A percentile compares a stretch with the other conserved stretches of the same genome.
These are phyloP conservation scores for Caenorhabditis drosophilae DNA, from an alignment of 2,888 invertebrate genomes.

Conservation along the genomic window DNA sequence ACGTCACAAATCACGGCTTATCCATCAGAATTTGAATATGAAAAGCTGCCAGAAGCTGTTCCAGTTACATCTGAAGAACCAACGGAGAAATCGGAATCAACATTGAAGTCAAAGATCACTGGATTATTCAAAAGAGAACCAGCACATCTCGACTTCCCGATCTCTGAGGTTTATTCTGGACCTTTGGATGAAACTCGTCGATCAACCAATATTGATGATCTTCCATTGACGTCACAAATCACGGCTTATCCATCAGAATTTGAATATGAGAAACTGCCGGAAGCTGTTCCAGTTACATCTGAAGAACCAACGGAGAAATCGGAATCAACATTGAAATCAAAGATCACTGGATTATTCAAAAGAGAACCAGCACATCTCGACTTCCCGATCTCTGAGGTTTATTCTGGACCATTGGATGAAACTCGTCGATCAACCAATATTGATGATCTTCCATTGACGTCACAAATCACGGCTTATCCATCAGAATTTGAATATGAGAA, in stretches of 20 bases:
- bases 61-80: conserved; percentile 14
- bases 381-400: conserved; percentile 31
- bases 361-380: conserved; percentile 36
- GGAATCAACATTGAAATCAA: conserved; percentile 2
- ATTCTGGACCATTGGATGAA: conserved; percentile 23
- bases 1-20: conserved; percentile 42
- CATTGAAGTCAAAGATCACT: conserved; percentile 34
- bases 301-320: neutral
- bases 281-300: neutral
- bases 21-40: conserved; percentile 24
- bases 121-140: conserved; percentile 45
- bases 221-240: conserved; percentile 33
- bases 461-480: conserved; percentile 26
- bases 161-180: conserved; percentile 39
- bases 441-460: conserved; percentile 15
- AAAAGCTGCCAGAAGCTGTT: conserved; percentile 13
- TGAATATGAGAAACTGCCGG: conserved; percentile 21
- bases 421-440: conserved; percentile 7
- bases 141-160: conserved; percentile 46
- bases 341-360: conserved; percentile 14
- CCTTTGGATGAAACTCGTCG: conserved; percentile 31
- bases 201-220: conserved; percentile 19
- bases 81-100: conserved; percentile 21
- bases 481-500: conserved; percentile 14
- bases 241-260: conserved; percentile 41